These are phyloP conservation scores for Microctenopoma stevenorrisi DNA, from an alignment of 2,797 vertebrate species.

Conservation along the genomic window DNA sequence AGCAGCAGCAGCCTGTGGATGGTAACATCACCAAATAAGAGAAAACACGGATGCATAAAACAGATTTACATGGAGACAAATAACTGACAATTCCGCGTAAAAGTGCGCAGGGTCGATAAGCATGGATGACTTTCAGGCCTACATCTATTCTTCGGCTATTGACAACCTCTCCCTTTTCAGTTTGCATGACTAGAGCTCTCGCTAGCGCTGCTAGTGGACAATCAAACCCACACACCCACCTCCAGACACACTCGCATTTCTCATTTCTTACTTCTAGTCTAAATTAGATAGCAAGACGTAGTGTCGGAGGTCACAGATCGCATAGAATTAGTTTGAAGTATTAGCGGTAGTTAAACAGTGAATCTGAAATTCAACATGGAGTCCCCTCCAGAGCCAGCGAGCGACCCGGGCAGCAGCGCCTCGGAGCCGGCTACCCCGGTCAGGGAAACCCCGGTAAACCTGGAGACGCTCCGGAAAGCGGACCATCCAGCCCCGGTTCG, in stretches of 20 bases:
- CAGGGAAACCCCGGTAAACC: slow-evolving; percentile 93
- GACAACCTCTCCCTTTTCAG: slow-evolving; percentile 85
- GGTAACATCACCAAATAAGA: background rate
- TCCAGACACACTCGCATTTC: slow-evolving; percentile 89
- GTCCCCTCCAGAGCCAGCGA: slow-evolving; percentile 95
- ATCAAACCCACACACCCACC: slow-evolving; percentile 89
- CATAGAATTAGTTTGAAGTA: slow-evolving; percentile 86
- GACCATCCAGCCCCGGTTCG: slow-evolving; percentile 91
- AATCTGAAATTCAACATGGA: slow-evolving; percentile 91
- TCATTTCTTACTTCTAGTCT: slow-evolving; percentile 94
- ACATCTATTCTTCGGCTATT: slow-evolving; percentile 88
- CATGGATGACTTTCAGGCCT: slow-evolving; percentile 77
- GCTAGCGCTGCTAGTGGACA: slow-evolving; percentile 95
- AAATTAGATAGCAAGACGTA: slow-evolving; percentile 92
- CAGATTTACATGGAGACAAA: background rate
- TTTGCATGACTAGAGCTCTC: slow-evolving; percentile 85
- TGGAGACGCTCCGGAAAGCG: slow-evolving; percentile 93
- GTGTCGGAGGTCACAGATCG: slow-evolving; percentile 89
- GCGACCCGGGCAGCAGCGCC: slow-evolving; percentile 94
- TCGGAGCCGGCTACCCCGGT: slow-evolving; percentile 92
- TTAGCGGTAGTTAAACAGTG: slow-evolving; percentile 69
- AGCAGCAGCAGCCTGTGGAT: slow-evolving; percentile 2
- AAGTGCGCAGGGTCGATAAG: slow-evolving; percentile 63
- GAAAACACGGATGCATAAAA: slow-evolving; percentile 1
- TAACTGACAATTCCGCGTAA: slow-evolving; percentile 10